Percentiles rank a stretch among this genome's conserved stretches.
Evolutionary conservation across 2,888 invertebrate genomes (phyloP).

Genomic region (Stramonita haemastoma): DNA sequence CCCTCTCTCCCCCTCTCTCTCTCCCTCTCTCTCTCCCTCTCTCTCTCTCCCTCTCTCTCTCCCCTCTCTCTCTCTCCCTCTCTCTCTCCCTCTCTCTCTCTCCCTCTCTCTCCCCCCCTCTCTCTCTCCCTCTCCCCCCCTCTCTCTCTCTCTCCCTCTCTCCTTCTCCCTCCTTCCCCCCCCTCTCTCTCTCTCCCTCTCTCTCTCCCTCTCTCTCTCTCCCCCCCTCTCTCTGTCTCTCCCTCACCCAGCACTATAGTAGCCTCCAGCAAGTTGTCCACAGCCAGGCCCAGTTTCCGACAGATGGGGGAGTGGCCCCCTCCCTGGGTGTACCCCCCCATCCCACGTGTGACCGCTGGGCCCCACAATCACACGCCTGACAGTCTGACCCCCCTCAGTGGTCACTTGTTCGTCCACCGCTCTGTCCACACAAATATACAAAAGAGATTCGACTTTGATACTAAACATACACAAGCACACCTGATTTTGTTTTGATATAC

Average conservation of each 20-base stretch:
- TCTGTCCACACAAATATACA: not conserved
- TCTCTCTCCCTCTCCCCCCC: not conserved
- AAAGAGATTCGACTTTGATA: too few relatives aligned
- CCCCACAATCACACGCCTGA: slow-evolving; percentile 60
- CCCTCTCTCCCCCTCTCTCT: too few relatives aligned
- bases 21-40: too few relatives aligned
- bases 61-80: too few relatives aligned
- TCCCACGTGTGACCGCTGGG: slow-evolving; percentile 61
- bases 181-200: not conserved
- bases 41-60: too few relatives aligned
- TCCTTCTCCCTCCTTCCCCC: not conserved
- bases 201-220: not conserved
- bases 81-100: not conserved
- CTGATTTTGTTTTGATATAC: too few relatives aligned
- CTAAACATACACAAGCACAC: too few relatives aligned
- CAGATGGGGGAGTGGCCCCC: slow-evolving; percentile 66
- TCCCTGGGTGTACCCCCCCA: slow-evolving; percentile 67
- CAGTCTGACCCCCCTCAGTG: slow-evolving; percentile 13
- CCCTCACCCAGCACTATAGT: slow-evolving; percentile 46
- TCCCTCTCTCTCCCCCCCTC: not conserved
- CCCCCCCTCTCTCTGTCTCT: not conserved
- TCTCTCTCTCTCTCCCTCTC: not conserved
- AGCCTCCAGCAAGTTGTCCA: slow-evolving; percentile 55
- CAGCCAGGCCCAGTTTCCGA: slow-evolving; percentile 52
- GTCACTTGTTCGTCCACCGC: slow-evolving; percentile 25